Base-by-base conservation (phyloP, 2,797 vertebrate genomes). In the Cirrhinus mrigala region DNA sequence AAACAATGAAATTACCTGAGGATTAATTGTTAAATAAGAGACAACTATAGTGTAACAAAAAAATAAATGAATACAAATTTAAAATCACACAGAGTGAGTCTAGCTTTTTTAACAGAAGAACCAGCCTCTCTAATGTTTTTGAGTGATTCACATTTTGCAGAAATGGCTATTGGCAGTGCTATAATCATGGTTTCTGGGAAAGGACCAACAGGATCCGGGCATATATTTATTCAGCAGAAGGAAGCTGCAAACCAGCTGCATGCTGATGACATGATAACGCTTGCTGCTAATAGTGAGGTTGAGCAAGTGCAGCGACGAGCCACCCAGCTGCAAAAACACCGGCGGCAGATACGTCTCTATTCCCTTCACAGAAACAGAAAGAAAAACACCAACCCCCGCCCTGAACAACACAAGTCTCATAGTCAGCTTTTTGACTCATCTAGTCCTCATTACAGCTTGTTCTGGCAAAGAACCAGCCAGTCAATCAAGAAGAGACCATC, bases 171-270 rank as follows among this genome's bases (percentile, higher is more conserved):
- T 73, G 66, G 68, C 85, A 56, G 50, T 33, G 54, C 58, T 69
- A 71, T 87, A 86, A 89, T 90, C 83, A 78, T 74, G 60, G 84
- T 29, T 82, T 85, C 27, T 52, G 48, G 70, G 69, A 46, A n/a
- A 82, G 52, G 74, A 76, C 82, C 80, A 87, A 73, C 84, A 86
- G 66, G 79, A 87, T 89, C 82, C 44, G 44, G 79, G 74, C 66
- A 78, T 89, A 48, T 62, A 85, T 87, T 87, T 88, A 79, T 87
- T 82, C 77, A 87, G 73, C 68, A 86, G 81, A 79, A 75, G 82
- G 81, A 89, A 89, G 74, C 81, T 62, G 77, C 12, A 52, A n/a
- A 85, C 66, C 90, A 91, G 90, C 89, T 89, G 90, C 62, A 46
- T 24, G 56, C 74, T 81, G 79, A 46, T 85, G 88, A 87, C 83